phyloP scores from a whole-genome alignment of 2,113 vertebrate species.

The Lagopus leucura region DNA sequence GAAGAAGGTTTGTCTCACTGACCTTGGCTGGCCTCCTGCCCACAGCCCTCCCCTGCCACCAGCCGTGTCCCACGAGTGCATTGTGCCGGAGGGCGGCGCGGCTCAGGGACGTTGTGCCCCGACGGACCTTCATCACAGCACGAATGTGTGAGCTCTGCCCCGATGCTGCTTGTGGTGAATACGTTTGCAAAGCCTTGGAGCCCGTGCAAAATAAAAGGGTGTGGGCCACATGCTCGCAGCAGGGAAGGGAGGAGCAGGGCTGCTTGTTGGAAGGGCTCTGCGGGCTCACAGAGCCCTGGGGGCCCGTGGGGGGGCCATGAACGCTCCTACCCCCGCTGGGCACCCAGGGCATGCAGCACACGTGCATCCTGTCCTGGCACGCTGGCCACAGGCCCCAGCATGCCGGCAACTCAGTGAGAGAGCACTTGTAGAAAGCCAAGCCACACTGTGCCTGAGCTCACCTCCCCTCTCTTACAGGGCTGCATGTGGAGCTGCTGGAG shows the following conservation, averaged over 20 bases:
- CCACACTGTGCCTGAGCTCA: not conserved
- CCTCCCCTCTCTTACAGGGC: not conserved
- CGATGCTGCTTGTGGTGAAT: not conserved
- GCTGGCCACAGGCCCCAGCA: not conserved
- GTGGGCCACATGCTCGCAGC: not conserved
- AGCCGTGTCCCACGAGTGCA: not conserved
- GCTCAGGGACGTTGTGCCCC: too few relatives aligned
- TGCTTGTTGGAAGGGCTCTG: not conserved
- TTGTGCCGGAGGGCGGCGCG: not conserved
- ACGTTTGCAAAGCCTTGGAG: not conserved
- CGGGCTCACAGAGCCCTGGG: not conserved
- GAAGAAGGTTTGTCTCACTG: not conserved
- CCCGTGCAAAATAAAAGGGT: not conserved
- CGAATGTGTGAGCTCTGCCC: not conserved
- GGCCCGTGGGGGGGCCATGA: accelerated
- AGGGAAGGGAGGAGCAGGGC: not conserved
- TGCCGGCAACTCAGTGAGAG: accelerated
- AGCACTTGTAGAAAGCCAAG: not conserved
- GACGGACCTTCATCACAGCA: not conserved
- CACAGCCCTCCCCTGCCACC: not conserved
- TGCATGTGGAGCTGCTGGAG: not conserved
- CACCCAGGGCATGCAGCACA: accelerated
- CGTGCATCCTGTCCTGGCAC: accelerated
- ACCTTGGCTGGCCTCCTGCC: not conserved
- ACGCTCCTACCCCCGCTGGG: accelerated